Evolutionary conservation across 2,113 vertebrate species (phyloP), one percentile per base, ranked within the genome.

Genomic region (Numida meleagris): DNA sequence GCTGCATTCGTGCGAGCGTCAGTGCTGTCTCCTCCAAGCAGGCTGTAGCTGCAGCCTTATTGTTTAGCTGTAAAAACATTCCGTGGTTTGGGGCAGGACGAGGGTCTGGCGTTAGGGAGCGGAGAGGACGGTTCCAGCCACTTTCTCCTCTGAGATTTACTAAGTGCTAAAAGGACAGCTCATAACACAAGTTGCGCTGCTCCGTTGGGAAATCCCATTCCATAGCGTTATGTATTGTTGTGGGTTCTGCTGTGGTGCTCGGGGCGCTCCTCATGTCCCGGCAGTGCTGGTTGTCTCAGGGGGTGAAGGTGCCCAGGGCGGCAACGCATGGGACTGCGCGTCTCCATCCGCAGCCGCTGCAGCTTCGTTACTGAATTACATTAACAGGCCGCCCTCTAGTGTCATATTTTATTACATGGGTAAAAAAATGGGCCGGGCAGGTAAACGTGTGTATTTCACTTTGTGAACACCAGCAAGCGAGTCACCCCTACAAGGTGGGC

Each of bases 311-410:
- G 11, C 57, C 1, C 1, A 19, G 62, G 33, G 21, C 36, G 36
- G 55, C 5, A 2, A n/a, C 24, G 43, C 63, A 5, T n/a, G 70
- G 21, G 45, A 55, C 33, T 1, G 31, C 3, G 77, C 87, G 0
- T 17, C 76, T 76, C 51, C 72, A 10, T 29, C 86, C 80, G 83
- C 82, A 36, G 74, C 33, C 3, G 34, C 95, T 73, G 77, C 76
- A 51, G 65, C 65, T 95, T 92, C 88, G 63, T 82, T 95, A 96
- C 78, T 88, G 95, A 97, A 96, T 96, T 90, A 96, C 96, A 97
- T 97, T 97, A 97, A 94, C 73, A 97, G 97, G 91, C 88, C 94
- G 96, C 97, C 97, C 97, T 97, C 97, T 97, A 96, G 96, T 96
- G 97, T 97, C 95, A 65, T 43, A 59, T 95, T 97, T 92, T 97